Base-by-base conservation (phyloP, 1,140 invertebrate species). In the Caenorhabditis inopinata region DNA sequence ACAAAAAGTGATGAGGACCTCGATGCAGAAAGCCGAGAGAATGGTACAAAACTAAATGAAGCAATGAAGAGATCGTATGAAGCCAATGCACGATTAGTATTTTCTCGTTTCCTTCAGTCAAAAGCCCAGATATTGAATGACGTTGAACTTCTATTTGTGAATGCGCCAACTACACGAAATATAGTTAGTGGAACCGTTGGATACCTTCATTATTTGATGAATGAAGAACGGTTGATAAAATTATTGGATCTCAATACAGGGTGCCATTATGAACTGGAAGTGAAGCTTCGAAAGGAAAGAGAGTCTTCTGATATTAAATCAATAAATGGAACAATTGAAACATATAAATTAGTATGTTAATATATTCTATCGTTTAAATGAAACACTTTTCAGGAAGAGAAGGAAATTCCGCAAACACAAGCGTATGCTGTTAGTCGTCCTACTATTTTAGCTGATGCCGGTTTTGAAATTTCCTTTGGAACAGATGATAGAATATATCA, bases 401-500 rank as follows among this genome's bases (percentile, higher is more conserved):
- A 35, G 16, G 25, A 73, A 35, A 32, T n/a, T n/a, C 12, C 46
- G n/a, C 73, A 47, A 35, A 18, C 25, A 18, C 32, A 68, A 42
- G 58, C 58, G 18, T 68, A 68, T 38, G 58, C 58, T 16, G 58
- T 68, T 9, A 68, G 58, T 38, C 11, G 58, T 3, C 48, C 74
- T 1, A 81, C 80, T 32, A 75, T 81, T 32, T 51, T 81, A 32
- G 80, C 74, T 23, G 80, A 81, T 81, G 80, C 80, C 35, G 80
- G 80, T 21, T 81, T 81, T 49, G 80, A 81, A 46, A 81, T 81
- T 23, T 29, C 53, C 5, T 81, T 80, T n/a, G 80, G 80, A 18
- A 81, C 80, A 11, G 80, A 81, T 49, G 80, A 81, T 42, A 49
- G 80, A 29, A 75, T 81, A 18, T 81, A 80, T 73, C 77, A 53